Evolutionary conservation across 2,797 vertebrate genomes (phyloP).

Genomic region (Sebastiscus tertius): DNA sequence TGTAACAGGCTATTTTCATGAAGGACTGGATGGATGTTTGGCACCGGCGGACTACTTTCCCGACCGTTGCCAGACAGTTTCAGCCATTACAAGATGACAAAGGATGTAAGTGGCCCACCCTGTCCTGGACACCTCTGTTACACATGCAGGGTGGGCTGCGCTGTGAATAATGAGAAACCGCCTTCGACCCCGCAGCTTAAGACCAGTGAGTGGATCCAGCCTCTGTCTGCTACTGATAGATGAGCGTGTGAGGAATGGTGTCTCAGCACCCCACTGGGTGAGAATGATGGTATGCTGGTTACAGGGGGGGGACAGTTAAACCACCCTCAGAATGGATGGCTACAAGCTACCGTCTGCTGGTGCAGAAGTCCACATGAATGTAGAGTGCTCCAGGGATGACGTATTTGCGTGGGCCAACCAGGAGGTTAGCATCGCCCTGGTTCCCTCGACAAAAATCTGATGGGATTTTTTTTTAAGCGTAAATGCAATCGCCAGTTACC

Average conservation of each 20-base stretch:
- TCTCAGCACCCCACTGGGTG: slow-evolving; percentile 35
- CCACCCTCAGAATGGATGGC: slow-evolving; percentile 8
- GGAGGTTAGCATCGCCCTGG: neutral
- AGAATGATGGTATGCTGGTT: slow-evolving; percentile 17
- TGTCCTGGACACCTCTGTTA: slow-evolving; percentile 7
- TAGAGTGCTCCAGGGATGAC: neutral
- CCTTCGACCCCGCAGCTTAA: slow-evolving; percentile 37
- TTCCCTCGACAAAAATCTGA: rapidly evolving
- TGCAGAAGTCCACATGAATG: neutral
- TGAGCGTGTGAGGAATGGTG: slow-evolving; percentile 40
- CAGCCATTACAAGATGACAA: slow-evolving; percentile 44
- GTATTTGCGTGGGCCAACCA: neutral
- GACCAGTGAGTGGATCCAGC: slow-evolving; percentile 27
- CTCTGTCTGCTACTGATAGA: slow-evolving; percentile 51
- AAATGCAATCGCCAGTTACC: too few relatives aligned
- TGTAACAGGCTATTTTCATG: slow-evolving; percentile 37
- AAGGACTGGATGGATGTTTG: slow-evolving; percentile 33
- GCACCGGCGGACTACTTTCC: slow-evolving; percentile 13
- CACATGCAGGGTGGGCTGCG: slow-evolving; percentile 24
- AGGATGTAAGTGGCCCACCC: slow-evolving; percentile 34
- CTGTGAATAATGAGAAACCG: slow-evolving; percentile 41
- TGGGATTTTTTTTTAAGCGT: neutral
- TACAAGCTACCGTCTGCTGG: neutral
- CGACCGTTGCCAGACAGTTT: slow-evolving; percentile 22
- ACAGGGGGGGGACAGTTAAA: slow-evolving; percentile 7